These are phyloP conservation scores for Panzeria rudis DNA, from an alignment of 2,888 invertebrate genomes.

Conservation along the genomic window DNA sequence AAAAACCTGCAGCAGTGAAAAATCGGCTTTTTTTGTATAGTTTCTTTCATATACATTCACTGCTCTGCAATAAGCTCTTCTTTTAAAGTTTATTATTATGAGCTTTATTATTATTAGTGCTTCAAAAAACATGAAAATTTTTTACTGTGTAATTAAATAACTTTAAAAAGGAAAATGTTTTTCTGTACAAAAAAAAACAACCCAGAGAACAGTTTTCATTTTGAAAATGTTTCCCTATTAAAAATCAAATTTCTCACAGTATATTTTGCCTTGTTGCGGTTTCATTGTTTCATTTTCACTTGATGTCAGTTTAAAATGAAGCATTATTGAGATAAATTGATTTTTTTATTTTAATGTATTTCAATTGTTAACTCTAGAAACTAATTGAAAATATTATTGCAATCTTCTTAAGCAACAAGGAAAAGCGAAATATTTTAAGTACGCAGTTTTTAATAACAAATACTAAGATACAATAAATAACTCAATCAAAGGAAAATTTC, in stretches of 20 bases:
- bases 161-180: background rate
- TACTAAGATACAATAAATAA: constrained; percentile 3
- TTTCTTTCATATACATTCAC: too few relatives aligned
- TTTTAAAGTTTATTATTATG: too few relatives aligned
- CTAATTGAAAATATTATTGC: constrained; percentile 60
- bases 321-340: constrained; percentile 66
- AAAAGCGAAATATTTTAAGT: constrained; percentile 40
- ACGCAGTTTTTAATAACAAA: constrained; percentile 17
- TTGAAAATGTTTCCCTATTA: too few relatives aligned
- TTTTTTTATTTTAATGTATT: constrained; percentile 57
- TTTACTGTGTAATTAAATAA: background rate
- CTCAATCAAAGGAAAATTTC: constrained; percentile 5
- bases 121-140: too few relatives aligned
- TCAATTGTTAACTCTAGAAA: constrained; percentile 65
- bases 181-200: too few relatives aligned
- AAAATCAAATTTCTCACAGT: constrained; percentile 3
- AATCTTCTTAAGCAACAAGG: constrained; percentile 34
- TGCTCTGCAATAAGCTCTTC: too few relatives aligned
- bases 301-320: constrained; percentile 55
- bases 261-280: background rate
- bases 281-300: constrained; percentile 32
- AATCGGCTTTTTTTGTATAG: too few relatives aligned
- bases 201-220: too few relatives aligned
- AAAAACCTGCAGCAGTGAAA: too few relatives aligned
- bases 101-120: too few relatives aligned